phyloP scores from a whole-genome alignment of 2,797 vertebrate genomes.

The Protonibea diacanthus region DNA sequence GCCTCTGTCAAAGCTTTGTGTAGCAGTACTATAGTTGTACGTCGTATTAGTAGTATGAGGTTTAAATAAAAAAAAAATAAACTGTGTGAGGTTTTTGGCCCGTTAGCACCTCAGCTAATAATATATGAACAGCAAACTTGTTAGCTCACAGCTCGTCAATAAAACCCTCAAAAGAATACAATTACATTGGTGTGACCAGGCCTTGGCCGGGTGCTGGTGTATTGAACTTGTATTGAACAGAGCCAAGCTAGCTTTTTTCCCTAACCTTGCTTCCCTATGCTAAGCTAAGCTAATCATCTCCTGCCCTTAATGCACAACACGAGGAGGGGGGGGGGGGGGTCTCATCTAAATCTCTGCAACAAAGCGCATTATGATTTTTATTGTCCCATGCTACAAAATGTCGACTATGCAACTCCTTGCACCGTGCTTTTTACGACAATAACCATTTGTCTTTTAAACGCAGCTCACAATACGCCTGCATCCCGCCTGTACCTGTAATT shows the following conservation, averaged over 20 bases:
- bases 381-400: not conserved
- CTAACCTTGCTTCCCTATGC: not conserved
- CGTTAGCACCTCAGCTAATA: not conserved
- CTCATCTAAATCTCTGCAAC: not conserved
- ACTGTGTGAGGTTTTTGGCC: not conserved
- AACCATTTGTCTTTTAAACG: not conserved
- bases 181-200: not conserved
- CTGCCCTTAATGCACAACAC: too few relatives aligned
- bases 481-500: not conserved
- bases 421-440: not conserved
- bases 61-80: not conserved
- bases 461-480: not conserved
- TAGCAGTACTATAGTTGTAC: too few relatives aligned
- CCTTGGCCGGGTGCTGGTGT: not conserved
- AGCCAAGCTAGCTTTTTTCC: not conserved
- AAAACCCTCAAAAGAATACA: not conserved
- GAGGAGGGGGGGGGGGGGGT: not conserved
- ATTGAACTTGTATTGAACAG: not conserved
- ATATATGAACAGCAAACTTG: not conserved
- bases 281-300: not conserved
- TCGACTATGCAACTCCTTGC: not conserved
- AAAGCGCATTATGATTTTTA: not conserved
- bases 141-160: not conserved
- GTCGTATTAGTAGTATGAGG: too few relatives aligned
- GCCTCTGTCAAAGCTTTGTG: not conserved